phyloP scores from a whole-genome alignment of 2,113 vertebrate species.

The Microcebus jonahi region DNA sequence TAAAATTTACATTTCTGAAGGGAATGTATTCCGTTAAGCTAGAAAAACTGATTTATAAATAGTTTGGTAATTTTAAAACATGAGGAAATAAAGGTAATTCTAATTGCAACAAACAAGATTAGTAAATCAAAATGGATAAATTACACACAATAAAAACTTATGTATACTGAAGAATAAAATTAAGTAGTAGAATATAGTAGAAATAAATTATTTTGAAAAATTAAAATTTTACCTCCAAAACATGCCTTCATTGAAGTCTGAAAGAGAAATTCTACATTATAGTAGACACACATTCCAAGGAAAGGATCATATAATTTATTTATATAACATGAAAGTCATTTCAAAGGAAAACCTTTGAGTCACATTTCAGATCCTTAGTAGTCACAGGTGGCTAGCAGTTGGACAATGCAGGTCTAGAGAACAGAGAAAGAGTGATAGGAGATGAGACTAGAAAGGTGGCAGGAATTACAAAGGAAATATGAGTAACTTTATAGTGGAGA shows the following conservation, averaged over 20 bases:
- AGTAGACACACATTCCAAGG: neutral
- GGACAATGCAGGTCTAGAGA: neutral
- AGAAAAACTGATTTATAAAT: neutral
- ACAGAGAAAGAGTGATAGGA: neutral
- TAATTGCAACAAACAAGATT: neutral
- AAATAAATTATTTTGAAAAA: constrained; percentile 42
- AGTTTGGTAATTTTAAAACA: neutral
- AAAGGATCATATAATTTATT: constrained; percentile 7
- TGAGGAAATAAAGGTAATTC: neutral
- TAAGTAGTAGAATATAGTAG: neutral
- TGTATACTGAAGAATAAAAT: neutral
- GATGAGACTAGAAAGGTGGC: neutral
- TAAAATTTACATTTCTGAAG: constrained; percentile 36
- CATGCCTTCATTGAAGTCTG: neutral
- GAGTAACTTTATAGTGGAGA: neutral
- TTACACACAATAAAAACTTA: neutral
- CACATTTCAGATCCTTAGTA: neutral
- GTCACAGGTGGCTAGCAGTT: neutral
- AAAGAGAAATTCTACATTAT: constrained; percentile 18
- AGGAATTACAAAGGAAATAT: neutral
- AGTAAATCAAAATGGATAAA: neutral
- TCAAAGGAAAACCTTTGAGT: neutral
- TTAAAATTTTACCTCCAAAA: neutral
- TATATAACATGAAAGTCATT: neutral
- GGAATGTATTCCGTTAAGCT: neutral